Evolutionary conservation across 2,797 vertebrate genomes (phyloP).

Genomic region (Alauda arvensis): DNA sequence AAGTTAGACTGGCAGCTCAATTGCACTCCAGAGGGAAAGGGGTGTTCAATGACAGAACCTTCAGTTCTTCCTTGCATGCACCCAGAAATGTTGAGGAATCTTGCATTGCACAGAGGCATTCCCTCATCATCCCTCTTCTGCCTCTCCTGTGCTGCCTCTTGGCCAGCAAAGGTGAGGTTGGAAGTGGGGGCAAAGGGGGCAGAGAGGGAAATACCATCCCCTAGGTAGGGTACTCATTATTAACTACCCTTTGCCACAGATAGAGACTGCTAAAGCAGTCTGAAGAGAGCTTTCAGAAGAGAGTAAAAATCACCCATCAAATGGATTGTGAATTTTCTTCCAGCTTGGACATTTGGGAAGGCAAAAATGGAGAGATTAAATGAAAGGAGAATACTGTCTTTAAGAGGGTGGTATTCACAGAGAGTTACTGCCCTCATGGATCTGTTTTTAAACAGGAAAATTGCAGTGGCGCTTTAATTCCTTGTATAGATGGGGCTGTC

Average conservation of each 20-base stretch:
- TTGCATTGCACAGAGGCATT: not conserved
- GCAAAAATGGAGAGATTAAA: not conserved
- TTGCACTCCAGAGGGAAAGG: not conserved
- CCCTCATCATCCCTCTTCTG: not conserved
- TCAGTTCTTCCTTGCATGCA: not conserved
- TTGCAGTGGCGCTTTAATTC: not conserved
- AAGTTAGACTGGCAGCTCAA: not conserved
- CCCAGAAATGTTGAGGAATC: not conserved
- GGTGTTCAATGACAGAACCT: accelerated
- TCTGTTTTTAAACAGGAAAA: not conserved
- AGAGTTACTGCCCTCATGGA: not conserved
- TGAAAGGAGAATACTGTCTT: not conserved
- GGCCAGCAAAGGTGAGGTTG: accelerated
- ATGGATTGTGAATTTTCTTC: not conserved
- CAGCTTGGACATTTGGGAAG: accelerated
- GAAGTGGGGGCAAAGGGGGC: not conserved
- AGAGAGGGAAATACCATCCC: not conserved
- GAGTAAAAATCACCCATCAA: not conserved
- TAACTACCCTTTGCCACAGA: accelerated
- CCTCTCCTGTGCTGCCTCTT: not conserved
- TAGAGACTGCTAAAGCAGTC: not conserved
- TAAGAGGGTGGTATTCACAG: not conserved
- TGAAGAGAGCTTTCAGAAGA: not conserved
- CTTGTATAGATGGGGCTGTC: not conserved
- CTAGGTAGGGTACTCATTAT: no score